A percentile compares a stretch with the other conserved stretches of the same genome.
phyloP scores from a whole-genome alignment of 2,888 invertebrate species.

The Euplexia lucipara region DNA sequence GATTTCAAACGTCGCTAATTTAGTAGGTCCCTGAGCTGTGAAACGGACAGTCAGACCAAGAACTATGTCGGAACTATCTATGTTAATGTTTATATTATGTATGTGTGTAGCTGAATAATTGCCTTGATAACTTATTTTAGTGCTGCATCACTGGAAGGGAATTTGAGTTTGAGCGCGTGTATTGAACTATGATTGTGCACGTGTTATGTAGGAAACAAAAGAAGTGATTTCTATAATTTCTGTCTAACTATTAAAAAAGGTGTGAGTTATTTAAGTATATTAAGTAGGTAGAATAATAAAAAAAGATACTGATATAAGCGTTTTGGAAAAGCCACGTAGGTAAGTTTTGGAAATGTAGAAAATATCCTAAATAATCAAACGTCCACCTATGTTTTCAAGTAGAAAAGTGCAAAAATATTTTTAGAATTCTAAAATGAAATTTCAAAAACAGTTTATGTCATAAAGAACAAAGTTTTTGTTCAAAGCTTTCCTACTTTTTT shows the following conservation, averaged over 20 bases:
- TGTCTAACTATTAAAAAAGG: too few relatives aligned
- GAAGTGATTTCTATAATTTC: too few relatives aligned
- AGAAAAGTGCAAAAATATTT: not conserved
- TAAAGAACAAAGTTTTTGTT: conserved; percentile 21
- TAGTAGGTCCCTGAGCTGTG: conserved; percentile 37
- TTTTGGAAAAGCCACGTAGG: not conserved
- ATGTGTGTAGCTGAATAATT: conserved; percentile 4
- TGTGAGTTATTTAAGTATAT: too few relatives aligned
- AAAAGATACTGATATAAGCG: not conserved
- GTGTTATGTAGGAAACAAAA: too few relatives aligned
- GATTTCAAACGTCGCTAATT: conserved; percentile 54
- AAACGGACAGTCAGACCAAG: conserved; percentile 6
- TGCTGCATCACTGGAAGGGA: not conserved
- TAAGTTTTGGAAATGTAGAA: not conserved
- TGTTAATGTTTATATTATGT: not conserved
- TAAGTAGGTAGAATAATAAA: not conserved
- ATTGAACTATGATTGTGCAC: not conserved
- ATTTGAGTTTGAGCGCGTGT: not conserved
- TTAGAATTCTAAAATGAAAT: not conserved
- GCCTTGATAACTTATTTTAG: not conserved
- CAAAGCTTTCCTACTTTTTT: conserved; percentile 23
- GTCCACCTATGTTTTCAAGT: too few relatives aligned
- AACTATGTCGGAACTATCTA: conserved; percentile 23
- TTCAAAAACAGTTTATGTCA: conserved; percentile 13
- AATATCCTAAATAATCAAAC: not conserved